Evolutionary conservation across 2,888 invertebrate species (phyloP).

Genomic region (Leuctra nigra): DNA sequence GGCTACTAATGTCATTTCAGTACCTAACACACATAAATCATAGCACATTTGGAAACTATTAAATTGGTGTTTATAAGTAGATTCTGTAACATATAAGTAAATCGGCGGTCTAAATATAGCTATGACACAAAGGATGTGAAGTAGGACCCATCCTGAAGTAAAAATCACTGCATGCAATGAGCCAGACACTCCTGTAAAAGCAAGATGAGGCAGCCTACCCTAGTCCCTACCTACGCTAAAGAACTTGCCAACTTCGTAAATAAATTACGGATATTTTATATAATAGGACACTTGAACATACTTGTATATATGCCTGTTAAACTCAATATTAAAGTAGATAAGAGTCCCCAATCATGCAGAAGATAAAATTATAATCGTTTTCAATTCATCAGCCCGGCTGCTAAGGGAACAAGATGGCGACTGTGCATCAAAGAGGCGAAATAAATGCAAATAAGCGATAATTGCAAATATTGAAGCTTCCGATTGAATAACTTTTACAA

Average conservation of each 20-base stretch:
- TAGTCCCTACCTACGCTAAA: no score
- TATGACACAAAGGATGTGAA: slow-evolving; percentile 18
- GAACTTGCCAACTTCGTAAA: no score
- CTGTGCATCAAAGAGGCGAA: slow-evolving; percentile 28
- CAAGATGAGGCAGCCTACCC: slow-evolving; percentile 3
- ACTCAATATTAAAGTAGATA: no score
- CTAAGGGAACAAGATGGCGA: slow-evolving; percentile 30
- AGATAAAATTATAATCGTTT: background rate
- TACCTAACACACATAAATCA: no score
- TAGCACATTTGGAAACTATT: background rate
- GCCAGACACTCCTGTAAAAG: slow-evolving; percentile 8
- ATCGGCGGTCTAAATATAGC: slow-evolving; percentile 8
- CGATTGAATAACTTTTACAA: background rate
- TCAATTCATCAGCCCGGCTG: slow-evolving; percentile 29
- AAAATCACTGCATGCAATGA: background rate
- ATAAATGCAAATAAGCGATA: slow-evolving; percentile 14
- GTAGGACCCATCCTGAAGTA: slow-evolving; percentile 1
- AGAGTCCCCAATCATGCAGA: no score
- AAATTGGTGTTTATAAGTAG: no score
- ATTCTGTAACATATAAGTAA: background rate
- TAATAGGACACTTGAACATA: no score
- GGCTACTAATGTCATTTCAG: no score
- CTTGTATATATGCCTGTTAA: no score
- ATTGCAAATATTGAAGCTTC: background rate
- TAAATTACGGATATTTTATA: no score